phyloP scores from a whole-genome alignment of 2,113 vertebrate genomes.

The Ancistrus triradiatus region DNA sequence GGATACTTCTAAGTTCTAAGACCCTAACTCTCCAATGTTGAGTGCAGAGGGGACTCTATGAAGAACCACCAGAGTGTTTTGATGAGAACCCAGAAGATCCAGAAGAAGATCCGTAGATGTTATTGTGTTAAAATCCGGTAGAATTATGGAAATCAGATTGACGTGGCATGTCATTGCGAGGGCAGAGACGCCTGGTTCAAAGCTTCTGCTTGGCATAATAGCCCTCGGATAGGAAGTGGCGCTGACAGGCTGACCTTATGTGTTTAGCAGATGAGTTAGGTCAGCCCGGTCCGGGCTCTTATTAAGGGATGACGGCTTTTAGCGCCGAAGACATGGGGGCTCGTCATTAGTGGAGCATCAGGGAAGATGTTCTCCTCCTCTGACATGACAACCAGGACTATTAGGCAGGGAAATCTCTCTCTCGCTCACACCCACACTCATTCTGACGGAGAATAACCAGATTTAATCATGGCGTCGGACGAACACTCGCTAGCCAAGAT shows the following conservation, averaged over 20 bases:
- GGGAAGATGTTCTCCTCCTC: constrained; percentile 22
- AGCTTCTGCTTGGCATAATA: constrained; percentile 4
- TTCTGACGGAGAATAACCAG: neutral
- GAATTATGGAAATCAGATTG: too few relatives aligned
- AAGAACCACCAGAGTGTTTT: too few relatives aligned
- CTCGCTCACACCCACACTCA: neutral
- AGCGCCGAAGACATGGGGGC: constrained; percentile 2
- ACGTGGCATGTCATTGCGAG: too few relatives aligned
- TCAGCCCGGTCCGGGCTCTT: neutral
- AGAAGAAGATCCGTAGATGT: too few relatives aligned
- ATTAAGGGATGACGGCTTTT: constrained; percentile 19
- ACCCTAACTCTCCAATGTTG: too few relatives aligned
- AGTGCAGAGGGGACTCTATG: too few relatives aligned
- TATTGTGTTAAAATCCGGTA: too few relatives aligned
- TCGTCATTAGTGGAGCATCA: constrained; percentile 35
- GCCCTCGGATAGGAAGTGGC: neutral
- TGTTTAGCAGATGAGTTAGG: constrained; percentile 21
- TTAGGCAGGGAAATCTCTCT: constrained; percentile 11
- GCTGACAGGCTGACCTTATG: constrained; percentile 36
- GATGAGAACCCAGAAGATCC: too few relatives aligned
- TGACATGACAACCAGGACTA: constrained; percentile 29
- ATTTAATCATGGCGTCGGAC: neutral
- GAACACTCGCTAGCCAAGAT: neutral
- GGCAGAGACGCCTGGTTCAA: neutral
- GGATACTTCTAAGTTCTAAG: too few relatives aligned